Percentiles rank a stretch among this genome's conserved stretches.
Evolutionary conservation across 2,113 vertebrate species (phyloP).

Genomic region (mouse (Mus musculus)): DNA sequence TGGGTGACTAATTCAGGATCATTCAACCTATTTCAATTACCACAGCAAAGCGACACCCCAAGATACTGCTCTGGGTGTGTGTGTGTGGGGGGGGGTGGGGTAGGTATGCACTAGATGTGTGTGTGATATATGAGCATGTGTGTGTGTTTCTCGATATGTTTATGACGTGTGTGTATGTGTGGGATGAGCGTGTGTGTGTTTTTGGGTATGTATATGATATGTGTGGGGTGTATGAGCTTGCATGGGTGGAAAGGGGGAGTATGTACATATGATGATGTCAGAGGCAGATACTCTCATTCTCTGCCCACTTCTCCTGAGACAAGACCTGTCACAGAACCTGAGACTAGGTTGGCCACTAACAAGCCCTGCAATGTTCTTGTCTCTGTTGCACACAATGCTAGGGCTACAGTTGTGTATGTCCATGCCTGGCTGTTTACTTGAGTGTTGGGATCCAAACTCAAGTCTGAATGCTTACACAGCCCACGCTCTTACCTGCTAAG

Average conservation of each 20-base stretch:
- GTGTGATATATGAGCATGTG: background rate
- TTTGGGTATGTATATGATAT: background rate
- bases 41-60: background rate
- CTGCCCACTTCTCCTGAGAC: background rate
- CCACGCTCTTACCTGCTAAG: background rate
- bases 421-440: background rate
- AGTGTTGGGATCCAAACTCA: background rate
- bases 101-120: background rate
- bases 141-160: no score
- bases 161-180: background rate
- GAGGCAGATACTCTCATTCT: background rate
- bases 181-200: background rate
- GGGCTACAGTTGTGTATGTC: background rate
- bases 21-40: background rate
- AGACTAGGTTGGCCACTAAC: no score
- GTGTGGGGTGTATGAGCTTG: background rate
- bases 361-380: background rate
- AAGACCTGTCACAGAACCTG: background rate
- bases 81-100: no score
- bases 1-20: background rate
- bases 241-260: background rate
- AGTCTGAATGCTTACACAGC: background rate
- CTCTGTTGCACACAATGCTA: no score
- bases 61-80: background rate
- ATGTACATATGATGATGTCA: background rate